Evolutionary conservation across 2,113 vertebrate species (phyloP), one percentile per base, ranked within the genome.

Genomic region (Bujurquina vittata): DNA sequence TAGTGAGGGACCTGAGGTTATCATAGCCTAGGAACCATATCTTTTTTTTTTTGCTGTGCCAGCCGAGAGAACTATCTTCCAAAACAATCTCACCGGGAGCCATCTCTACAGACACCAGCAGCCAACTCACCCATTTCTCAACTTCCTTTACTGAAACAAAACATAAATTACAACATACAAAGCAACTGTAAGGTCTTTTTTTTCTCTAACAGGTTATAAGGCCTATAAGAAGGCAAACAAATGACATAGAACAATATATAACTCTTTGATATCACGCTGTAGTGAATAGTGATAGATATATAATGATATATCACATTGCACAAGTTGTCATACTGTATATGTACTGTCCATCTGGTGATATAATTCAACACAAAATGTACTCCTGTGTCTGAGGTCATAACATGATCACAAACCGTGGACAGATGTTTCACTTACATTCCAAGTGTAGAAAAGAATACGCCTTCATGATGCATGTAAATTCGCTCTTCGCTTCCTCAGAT

Each of bases 1-100:
- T 86, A 84, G 79, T 81, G 88, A 84, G 85, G 87, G 91, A 95
- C 93, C 94, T 94, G 94, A 95, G 95, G 92, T 93, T 95, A 92
- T 87, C 85, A 89, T 91, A 86, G 91, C 89, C 88, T 92, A 89
- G 90, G 90, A 94, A 94, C 83, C 91, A 89, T 87, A 89, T 91
- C 84, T 89, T 84, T 33, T 9, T 89, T 84, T n/a, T 85, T 91
- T 86, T 79, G 86, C 90, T 85, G 84, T 91, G 81, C 88, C 83
- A 90, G 88, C 91, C 75, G 56, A 62, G 79, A 81, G 88, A 76
- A 26, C 87, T 81, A 93, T 93, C 88, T 86, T 88, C 84, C 85
- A 81, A 74, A 79, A 90, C 80, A 59, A 92, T 90, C 88, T 89
- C 86, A 93, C 87, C 59, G 87, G 90, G 89, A 91, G 91, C 85